Base-by-base conservation (phyloP, 2,888 invertebrate species). In the Dicyrtoma fusca region DNA sequence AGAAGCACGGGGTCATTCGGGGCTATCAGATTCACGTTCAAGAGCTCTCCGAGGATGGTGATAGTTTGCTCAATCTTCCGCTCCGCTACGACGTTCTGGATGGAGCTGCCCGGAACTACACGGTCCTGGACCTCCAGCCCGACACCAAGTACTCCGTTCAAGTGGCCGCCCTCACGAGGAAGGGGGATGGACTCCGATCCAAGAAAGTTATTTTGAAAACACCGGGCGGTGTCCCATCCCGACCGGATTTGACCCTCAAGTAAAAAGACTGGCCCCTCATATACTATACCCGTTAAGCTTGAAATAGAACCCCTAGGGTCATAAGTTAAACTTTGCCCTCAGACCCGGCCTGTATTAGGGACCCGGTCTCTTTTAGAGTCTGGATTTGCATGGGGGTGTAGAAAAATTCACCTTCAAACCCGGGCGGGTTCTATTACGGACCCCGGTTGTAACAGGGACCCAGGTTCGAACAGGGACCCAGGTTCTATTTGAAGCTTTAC, bases 1-100 rank as follows among this genome's bases (percentile, higher is more conserved):
- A 97, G 82, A 90, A 93, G 76, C 95, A 97, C 83, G 97, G 97
- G 61, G 91, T 97, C 79, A 96, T 99, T 80, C 88, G 96, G 74
- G 97, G 97, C 26, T 99, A 97, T 85, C 97, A 97, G 84, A 93
- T 99, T 71, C 94, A 96, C 83, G 92, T 95, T 1, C 95, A 95
- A 84, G 95, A 95, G 87, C 88, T 92, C 61, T 89, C 91, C 82
- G 91, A 92, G 83, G 92, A 91, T 26, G 89, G 90, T 51, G 90
- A 90, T 82, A 91, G 89, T 81, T 87, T 93, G 74, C 87, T 94
- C 51, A 94, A 94, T 83, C 93, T 94, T 80, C 94, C 95, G 21
- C 89, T 94, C 86, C 89, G 92, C 79, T 92, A 90, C 82, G 93
- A 95, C 84, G 92, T 95, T 21, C 88, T 91, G 81, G 92, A 93